These are phyloP conservation scores for Atta colombica DNA, from an alignment of 1,140 invertebrate genomes.

Conservation along the genomic window DNA sequence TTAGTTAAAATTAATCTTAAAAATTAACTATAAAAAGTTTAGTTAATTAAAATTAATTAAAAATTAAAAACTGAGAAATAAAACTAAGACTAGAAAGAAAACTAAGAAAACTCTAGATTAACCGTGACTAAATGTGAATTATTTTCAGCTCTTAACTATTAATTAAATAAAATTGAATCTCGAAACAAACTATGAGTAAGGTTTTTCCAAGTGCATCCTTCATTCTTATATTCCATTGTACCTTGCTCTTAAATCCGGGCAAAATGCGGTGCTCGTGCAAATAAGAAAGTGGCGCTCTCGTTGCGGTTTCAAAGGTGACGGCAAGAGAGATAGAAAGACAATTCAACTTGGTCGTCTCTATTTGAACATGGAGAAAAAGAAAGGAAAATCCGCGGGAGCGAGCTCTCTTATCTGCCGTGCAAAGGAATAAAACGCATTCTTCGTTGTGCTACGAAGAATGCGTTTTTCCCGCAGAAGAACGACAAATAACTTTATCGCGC, in stretches of 20 bases:
- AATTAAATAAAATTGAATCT: constrained; percentile 5
- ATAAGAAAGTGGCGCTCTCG: constrained; percentile 50
- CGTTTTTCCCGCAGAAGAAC: constrained; percentile 21
- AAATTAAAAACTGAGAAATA: too few species aligned
- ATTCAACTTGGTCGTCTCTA: constrained; percentile 54
- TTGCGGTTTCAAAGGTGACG: constrained; percentile 63
- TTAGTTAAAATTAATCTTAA: too few species aligned
- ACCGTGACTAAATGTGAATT: neutral
- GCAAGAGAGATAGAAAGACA: constrained; percentile 29
- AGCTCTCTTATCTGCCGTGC: constrained; percentile 60
- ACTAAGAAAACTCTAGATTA: neutral
- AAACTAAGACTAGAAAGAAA: too few species aligned
- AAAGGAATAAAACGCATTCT: constrained; percentile 58
- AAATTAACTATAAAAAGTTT: too few species aligned
- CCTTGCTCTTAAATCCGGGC: neutral
- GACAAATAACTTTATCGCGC: constrained; percentile 58
- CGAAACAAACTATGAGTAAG: neutral
- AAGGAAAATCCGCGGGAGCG: constrained; percentile 31
- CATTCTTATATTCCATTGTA: constrained; percentile 22
- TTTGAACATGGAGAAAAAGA: constrained; percentile 51
- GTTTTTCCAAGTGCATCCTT: neutral
- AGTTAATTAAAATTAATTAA: too few species aligned
- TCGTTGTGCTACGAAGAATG: constrained; percentile 46
- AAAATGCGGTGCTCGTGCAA: constrained; percentile 43
- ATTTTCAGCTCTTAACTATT: neutral